Base-by-base conservation (phyloP, 2,797 vertebrate species). In the Notoglanidium macrostoma region DNA sequence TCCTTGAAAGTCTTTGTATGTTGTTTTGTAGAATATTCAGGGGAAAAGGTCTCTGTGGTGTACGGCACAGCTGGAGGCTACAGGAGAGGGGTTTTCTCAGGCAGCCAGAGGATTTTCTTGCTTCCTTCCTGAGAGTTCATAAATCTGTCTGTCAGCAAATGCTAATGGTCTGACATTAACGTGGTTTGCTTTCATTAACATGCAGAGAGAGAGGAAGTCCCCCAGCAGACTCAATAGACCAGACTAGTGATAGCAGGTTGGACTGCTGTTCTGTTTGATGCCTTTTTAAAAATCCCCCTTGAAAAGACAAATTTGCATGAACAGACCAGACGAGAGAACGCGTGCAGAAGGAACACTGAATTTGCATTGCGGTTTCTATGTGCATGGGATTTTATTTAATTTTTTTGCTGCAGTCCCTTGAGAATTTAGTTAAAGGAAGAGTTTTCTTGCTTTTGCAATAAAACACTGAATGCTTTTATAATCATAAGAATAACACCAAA, bases 111-210 rank as follows among this genome's bases (percentile, higher is more conserved):
- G 94, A 93, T 95, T 89, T 94, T 85, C 85, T 73, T 90, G 92
- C 92, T 95, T 95, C 93, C 95, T 95, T 95, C 95, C 95, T 95
- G 93, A 92, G 91, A 90, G 92, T 94, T 94, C 93, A 95, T 96
- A 96, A 96, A 96, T 96, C 94, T 95, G 94, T 96, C 95, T 90
- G 77, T 93, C 90, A 89, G 84, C 91, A 90, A 88, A 21, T 86
- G 90, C 93, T 93, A 92, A 88, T 88, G 89, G 92, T 94, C 91
- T 95, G 77, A 95, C 94, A 95, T 95, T 95, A 95, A 94, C 89
- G 84, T 89, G 91, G 93, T 95, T 94, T 94, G 92, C 93, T 93
- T 95, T 91, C 91, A 84, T 85, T 73, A 85, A 79, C 46, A 68
- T 54, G 49, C 55, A 85, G 12, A 73, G 32, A 73, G 32, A 59